phyloP scores from a whole-genome alignment of 2,888 invertebrate genomes.

The Anoncus sp. region DNA sequence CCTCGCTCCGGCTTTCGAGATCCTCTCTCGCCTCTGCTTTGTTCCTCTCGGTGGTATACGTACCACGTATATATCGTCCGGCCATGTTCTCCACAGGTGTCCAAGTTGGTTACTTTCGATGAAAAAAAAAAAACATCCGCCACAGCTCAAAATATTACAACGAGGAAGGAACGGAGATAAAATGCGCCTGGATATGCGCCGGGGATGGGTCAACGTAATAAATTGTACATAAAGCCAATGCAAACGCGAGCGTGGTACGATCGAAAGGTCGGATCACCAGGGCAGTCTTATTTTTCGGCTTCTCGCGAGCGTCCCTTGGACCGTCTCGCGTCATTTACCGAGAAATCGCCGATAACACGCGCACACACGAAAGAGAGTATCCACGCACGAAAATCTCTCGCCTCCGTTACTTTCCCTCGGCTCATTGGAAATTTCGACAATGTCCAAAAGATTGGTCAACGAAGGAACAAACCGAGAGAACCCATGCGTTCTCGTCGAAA shows the following conservation, averaged over 20 bases:
- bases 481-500: conserved; percentile 55
- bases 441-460: no score
- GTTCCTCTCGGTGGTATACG: conserved; percentile 18
- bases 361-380: background rate
- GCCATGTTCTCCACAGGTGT: conserved; percentile 7
- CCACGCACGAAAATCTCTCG: background rate
- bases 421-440: background rate
- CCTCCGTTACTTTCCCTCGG: conserved; percentile 11
- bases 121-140: no score
- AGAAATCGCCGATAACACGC: conserved; percentile 18
- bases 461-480: no score
- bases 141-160: background rate
- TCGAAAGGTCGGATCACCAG: conserved; percentile 2
- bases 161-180: background rate
- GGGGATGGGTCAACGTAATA: conserved; percentile 10
- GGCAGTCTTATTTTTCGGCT: conserved; percentile 12
- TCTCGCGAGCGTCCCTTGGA: conserved; percentile 36
- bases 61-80: background rate
- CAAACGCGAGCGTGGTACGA: background rate
- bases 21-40: conserved; percentile 40
- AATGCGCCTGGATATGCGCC: background rate
- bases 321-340: conserved; percentile 11
- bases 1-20: conserved; percentile 29
- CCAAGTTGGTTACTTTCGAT: conserved; percentile 6
- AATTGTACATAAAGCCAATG: conserved; percentile 10